phyloP scores from a whole-genome alignment of 2,888 invertebrate species.

The Drosophila mettleri region DNA sequence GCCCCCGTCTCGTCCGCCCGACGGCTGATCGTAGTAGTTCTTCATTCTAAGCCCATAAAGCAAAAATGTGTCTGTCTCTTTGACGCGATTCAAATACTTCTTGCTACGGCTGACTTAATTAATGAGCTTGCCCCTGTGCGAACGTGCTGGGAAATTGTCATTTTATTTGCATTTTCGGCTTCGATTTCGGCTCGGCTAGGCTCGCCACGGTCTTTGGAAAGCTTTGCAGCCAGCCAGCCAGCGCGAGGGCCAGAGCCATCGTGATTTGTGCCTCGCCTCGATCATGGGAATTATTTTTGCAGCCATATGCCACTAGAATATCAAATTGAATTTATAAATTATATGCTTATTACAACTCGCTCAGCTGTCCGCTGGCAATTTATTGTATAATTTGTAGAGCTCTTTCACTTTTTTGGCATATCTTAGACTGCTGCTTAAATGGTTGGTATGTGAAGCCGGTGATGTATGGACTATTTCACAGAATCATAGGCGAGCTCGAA shows the following conservation, averaged over 20 bases:
- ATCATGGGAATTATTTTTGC: slow-evolving; percentile 79
- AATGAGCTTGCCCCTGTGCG: slow-evolving; percentile 70
- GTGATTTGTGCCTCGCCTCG: slow-evolving; percentile 67
- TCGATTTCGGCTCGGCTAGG: slow-evolving; percentile 3
- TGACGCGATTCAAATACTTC: slow-evolving; percentile 22
- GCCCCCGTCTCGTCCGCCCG: slow-evolving; percentile 1
- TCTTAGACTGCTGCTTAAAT: background rate
- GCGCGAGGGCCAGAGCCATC: background rate
- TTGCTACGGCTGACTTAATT: slow-evolving; percentile 65
- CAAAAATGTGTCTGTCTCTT: slow-evolving; percentile 42
- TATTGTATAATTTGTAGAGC: slow-evolving; percentile 8
- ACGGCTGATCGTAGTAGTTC: slow-evolving; percentile 21
- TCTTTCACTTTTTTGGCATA: slow-evolving; percentile 3
- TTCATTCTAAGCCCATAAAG: slow-evolving; percentile 40
- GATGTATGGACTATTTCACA: background rate
- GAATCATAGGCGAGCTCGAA: background rate
- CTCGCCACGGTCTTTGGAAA: slow-evolving; percentile 15
- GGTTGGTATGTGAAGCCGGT: background rate
- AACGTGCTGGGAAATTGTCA: slow-evolving; percentile 80
- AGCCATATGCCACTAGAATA: slow-evolving; percentile 72
- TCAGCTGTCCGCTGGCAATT: slow-evolving; percentile 39
- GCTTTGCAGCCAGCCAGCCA: slow-evolving; percentile 10
- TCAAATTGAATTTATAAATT: slow-evolving; percentile 76
- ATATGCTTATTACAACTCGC: slow-evolving; percentile 78
- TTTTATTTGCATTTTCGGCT: slow-evolving; percentile 67